Base-by-base conservation (phyloP, 1,140 invertebrate genomes). In the Oryzaephilus surinamensis region DNA sequence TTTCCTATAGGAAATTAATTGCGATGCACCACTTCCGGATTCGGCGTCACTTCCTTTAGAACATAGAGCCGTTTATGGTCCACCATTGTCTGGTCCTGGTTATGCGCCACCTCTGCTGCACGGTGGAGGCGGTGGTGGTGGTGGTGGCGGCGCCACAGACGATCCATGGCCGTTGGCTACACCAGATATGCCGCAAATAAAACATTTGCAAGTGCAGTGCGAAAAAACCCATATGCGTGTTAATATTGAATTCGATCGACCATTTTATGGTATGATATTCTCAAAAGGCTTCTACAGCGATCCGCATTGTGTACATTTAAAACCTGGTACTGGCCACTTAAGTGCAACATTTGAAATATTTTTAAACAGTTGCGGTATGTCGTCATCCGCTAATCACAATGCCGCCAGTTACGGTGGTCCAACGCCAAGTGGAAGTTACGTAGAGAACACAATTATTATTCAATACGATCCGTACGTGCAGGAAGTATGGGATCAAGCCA, bases 251-350 rank as follows among this genome's bases (percentile, higher is more conserved):
- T 94, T 95, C 65, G 90, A 94, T 59, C 71, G 89, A 17, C 89
- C 91, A 0, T 95, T 95, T 66, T 92, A 93, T 62, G 91, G 91
- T 3, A 91, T 94, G 78, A 91, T 95, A 46, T 95, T 95, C 70
- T 91, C 85, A 34, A 93, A 93, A 64, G 87, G 83, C 19, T 85
- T 83, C 67, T 93, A 91, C 64, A 90, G 84, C 50, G 87, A 92
- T 57, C 72, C 81, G 2, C 84, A 89, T 53, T 95, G 90, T 61
- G 86, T 94, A 23, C 89, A 95, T 54, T 58, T 94, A 23, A 87
- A 89, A 50, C 84, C 89, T 0, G 87, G 86, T 2, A 87, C 84
- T 0, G 90, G 90, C 3, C 84, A 90, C 47, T 62, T 91, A 4
- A 87, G 83, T 55, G 87, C 86, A 14, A 92, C 87, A 1, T 94